Conservation (phyloP, 2,797 vertebrate genomes). For the Pteronotus mesoamericanus region DNA sequence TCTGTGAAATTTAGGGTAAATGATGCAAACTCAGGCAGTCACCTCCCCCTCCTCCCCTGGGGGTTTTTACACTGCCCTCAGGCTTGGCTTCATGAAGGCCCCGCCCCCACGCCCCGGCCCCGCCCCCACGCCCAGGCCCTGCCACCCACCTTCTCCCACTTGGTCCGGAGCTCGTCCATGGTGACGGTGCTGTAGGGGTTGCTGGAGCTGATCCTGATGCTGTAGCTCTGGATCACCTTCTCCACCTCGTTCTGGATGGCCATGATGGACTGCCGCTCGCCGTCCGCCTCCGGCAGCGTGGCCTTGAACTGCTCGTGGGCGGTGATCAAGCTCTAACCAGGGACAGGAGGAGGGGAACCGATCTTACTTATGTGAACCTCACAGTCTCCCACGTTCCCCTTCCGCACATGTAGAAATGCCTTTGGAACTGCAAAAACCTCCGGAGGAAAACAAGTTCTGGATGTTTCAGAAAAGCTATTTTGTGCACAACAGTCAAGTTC, state of each 20-base stretch:
- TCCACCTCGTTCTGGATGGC: constrained; percentile 97
- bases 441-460: not conserved
- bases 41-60: not conserved
- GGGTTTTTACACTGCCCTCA: not conserved
- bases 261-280: constrained; percentile 95
- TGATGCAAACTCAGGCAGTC: not conserved
- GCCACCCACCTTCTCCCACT: constrained; percentile 94
- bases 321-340: constrained; percentile 91
- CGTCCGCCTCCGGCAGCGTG: constrained; percentile 95
- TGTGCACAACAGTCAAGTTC: not conserved
- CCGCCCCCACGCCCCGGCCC: rapidly evolving
- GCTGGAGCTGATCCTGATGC: constrained; percentile 88
- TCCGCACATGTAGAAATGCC: not conserved
- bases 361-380: not conserved
- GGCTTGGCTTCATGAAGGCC: rapidly evolving
- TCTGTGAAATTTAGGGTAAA: not conserved
- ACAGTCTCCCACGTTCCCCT: not conserved
- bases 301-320: constrained; percentile 99
- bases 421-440: not conserved
- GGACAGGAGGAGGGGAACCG: constrained; percentile 21
- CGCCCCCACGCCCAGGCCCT: constrained; percentile 70
- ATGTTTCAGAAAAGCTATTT: not conserved
- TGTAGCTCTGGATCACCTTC: constrained; percentile 97
- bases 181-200: constrained; percentile 95
- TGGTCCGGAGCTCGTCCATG: constrained; percentile 91